phyloP scores from a whole-genome alignment of 2,797 vertebrate species.

The Lates japonicus region DNA sequence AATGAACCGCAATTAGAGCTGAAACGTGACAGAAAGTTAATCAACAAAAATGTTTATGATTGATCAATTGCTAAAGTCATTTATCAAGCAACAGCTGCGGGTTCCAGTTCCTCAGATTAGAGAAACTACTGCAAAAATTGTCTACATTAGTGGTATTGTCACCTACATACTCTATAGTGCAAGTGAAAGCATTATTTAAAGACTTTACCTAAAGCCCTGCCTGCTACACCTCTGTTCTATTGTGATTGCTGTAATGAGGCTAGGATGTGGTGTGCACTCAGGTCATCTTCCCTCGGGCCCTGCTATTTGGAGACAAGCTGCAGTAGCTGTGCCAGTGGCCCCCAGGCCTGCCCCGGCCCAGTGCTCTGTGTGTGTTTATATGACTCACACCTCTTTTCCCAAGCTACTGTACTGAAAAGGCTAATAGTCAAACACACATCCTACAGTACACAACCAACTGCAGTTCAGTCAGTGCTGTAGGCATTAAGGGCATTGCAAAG shows the following conservation, averaged over 20 bases:
- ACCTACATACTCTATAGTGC: not conserved
- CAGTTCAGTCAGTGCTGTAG: slow-evolving; percentile 50
- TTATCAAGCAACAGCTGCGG: not conserved
- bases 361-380: slow-evolving; percentile 44
- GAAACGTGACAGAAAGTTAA: not conserved
- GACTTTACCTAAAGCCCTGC: slow-evolving; percentile 4
- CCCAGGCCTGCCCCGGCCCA: slow-evolving; percentile 44
- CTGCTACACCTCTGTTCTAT: slow-evolving; percentile 34
- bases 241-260: slow-evolving; percentile 54
- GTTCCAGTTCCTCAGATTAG: not conserved
- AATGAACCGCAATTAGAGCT: slow-evolving; percentile 9
- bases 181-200: slow-evolving; percentile 10
- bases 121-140: not conserved
- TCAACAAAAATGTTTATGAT: not conserved
- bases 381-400: slow-evolving; percentile 71
- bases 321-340: slow-evolving; percentile 59
- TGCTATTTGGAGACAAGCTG: slow-evolving; percentile 71
- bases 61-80: slow-evolving; percentile 1
- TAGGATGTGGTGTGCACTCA: slow-evolving; percentile 31
- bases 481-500: slow-evolving; percentile 15
- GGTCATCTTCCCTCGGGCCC: slow-evolving; percentile 62
- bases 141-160: not conserved
- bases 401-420: slow-evolving; percentile 66
- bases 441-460: slow-evolving; percentile 33
- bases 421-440: slow-evolving; percentile 53